Base-by-base conservation (phyloP, 2,113 vertebrate genomes). In the Gymnarchus niloticus region DNA sequence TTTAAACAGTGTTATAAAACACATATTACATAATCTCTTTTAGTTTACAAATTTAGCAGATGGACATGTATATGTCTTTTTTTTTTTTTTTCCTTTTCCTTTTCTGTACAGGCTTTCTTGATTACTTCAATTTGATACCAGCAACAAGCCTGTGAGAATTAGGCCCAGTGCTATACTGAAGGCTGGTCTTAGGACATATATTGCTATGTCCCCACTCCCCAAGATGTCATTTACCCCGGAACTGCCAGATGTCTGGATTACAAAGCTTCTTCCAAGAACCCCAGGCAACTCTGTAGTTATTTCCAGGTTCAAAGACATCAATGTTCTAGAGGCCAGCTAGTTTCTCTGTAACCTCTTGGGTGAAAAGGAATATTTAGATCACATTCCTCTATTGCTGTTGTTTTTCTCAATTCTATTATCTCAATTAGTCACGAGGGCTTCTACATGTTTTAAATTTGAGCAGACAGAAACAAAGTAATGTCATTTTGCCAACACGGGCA, bases 351-450 rank as follows among this genome's bases (percentile, higher is more conserved):
- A 33, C 80, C 48, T 28, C 25, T 48, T n/a, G 41, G 44, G 76
- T 78, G 19, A 76, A 88, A 90, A 87, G 87, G 33, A 73, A 88
- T 37, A 82, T 59, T 84, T 87, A 41, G 28, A 51, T 84, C 88
- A 78, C 87, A 88, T 88, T 91, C 77, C 46, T 44, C 10, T 6
- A 56, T 86, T 90, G 89, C 90, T 48, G 59, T 37, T 9, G 65
- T 33, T 84, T 80, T 83, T 84, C 81, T 83, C 87, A 90, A 89
- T 89, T 86, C 33, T 52, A 89, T 91, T 92, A 56, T 86, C 83
- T 52, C 83, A 14, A 8, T 1, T 33, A 28, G 19, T 61, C 61
- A 33, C 52, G 12, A 37, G 59, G 48, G 61, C 23, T 61, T 54
- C 69, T 81, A 83, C 86, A 56, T 85, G 80, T 21, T 89, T 91